These are phyloP conservation scores for Caenorhabditis becei DNA, from an alignment of 2,888 invertebrate species.

Conservation along the genomic window DNA sequence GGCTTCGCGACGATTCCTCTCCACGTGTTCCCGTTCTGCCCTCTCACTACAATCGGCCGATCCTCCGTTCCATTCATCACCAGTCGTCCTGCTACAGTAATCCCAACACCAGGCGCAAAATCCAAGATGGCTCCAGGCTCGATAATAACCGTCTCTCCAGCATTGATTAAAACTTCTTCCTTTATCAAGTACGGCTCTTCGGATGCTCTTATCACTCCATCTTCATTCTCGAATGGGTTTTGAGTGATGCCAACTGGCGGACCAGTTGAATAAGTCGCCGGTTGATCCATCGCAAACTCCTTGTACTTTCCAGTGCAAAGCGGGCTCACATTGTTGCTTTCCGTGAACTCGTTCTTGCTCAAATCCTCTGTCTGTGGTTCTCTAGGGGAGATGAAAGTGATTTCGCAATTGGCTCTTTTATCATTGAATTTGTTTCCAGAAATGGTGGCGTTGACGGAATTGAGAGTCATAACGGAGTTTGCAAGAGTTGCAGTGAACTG, in stretches of 20 bases:
- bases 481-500: constrained; percentile 46
- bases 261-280: background rate
- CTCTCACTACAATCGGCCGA: constrained; percentile 42
- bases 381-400: constrained; percentile 30
- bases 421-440: constrained; percentile 37
- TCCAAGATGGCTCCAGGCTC: constrained; percentile 63
- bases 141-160: constrained; percentile 52
- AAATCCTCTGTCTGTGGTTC: constrained; percentile 6
- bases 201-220: constrained; percentile 19
- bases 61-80: constrained; percentile 62
- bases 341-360: constrained; percentile 4
- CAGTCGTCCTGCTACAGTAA: constrained; percentile 58
- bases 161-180: constrained; percentile 52
- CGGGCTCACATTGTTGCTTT: background rate
- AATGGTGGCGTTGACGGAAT: constrained; percentile 2
- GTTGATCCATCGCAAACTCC: constrained; percentile 27
- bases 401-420: constrained; percentile 36
- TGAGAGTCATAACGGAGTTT: constrained; percentile 33
- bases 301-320: constrained; percentile 44
- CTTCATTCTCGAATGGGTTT: constrained; percentile 31
- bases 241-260: constrained; percentile 17
- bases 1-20: constrained; percentile 60
- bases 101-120: constrained; percentile 64
- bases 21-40: constrained; percentile 59
- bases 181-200: constrained; percentile 52